These are phyloP conservation scores for Drosophila murphyi DNA, from an alignment of 1,140 invertebrate species.

Conservation along the genomic window DNA sequence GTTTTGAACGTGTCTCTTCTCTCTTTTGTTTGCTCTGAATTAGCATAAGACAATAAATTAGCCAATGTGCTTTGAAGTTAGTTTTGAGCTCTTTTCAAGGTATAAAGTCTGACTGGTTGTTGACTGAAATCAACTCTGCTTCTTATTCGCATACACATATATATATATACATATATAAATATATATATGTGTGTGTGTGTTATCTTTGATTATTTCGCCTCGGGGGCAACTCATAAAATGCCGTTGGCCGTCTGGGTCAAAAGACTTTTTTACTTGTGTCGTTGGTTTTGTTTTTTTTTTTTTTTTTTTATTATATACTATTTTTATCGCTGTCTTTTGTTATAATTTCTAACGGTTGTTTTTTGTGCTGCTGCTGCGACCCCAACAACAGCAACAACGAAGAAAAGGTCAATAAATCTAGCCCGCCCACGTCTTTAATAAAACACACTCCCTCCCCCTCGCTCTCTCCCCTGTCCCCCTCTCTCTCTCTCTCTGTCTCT, in stretches of 20 bases:
- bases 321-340: conserved; percentile 23
- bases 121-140: neutral
- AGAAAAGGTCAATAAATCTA: conserved; percentile 18
- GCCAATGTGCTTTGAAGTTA: conserved; percentile 56
- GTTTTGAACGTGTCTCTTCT: neutral
- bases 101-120: conserved; percentile 1
- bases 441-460: neutral
- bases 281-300: conserved; percentile 5
- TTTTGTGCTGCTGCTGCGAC: neutral
- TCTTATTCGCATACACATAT: neutral
- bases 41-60: conserved; percentile 74
- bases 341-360: conserved; percentile 37
- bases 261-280: conserved; percentile 35
- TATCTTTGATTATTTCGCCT: conserved; percentile 11
- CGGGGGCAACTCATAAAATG: conserved; percentile 15
- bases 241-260: conserved; percentile 46
- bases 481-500: neutral
- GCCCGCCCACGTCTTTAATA: neutral
- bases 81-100: conserved; percentile 31
- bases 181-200: neutral
- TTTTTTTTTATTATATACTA: neutral
- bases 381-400: neutral
- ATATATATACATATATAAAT: neutral
- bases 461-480: neutral
- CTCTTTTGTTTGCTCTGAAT: conserved; percentile 42